Conservation (phyloP, 2,113 vertebrate genomes). For the Centropus bengalensis region DNA sequence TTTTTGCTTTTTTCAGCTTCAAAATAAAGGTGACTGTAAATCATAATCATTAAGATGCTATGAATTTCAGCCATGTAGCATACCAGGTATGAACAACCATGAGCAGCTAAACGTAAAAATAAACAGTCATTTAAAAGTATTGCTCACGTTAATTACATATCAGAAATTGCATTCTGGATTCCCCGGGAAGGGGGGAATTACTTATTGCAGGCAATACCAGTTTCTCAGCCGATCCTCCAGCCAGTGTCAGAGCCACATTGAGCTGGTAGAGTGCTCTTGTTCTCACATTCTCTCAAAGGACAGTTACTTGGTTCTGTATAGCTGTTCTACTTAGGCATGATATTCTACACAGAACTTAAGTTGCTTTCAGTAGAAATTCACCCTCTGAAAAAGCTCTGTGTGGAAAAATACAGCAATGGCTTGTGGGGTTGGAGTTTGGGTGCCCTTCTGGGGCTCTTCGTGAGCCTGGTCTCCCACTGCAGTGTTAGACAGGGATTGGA, state of each 20-base stretch:
- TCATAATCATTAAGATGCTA: neutral
- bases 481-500: neutral
- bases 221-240: neutral
- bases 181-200: accelerated
- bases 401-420: neutral
- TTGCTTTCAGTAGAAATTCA: neutral
- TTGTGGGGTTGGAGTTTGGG: neutral
- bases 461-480: neutral
- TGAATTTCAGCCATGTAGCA: neutral
- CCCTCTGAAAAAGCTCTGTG: neutral
- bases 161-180: neutral
- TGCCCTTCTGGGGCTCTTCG: neutral
- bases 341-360: neutral
- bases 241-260: neutral
- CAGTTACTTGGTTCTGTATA: neutral
- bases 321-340: neutral
- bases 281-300: neutral
- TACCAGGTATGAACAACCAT: neutral
- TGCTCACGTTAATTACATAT: neutral
- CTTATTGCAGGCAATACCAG: neutral
- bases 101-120: neutral
- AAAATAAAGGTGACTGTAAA: neutral
- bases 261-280: neutral
- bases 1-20: neutral
- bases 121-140: neutral